Conservation (phyloP, 30 jellyfish, hydroid and myxozoan genomes). For the Aurelia coerulea region DNA sequence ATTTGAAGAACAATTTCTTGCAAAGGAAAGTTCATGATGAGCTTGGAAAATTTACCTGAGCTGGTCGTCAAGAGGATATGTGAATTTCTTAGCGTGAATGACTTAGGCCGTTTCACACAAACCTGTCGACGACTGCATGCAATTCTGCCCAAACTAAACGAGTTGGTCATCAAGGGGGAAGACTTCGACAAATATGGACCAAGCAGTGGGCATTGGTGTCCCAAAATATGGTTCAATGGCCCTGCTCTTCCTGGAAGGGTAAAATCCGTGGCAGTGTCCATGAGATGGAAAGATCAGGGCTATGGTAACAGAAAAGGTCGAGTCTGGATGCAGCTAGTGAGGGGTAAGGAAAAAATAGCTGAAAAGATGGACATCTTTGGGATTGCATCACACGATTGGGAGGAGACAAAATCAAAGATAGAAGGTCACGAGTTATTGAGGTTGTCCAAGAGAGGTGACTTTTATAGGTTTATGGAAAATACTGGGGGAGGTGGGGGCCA, state of each 20-base stretch:
- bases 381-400: background rate
- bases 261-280: background rate
- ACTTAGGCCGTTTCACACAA: too few species aligned
- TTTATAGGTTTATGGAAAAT: background rate
- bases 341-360: background rate
- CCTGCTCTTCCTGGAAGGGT: background rate
- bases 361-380: background rate
- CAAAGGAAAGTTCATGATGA: too few species aligned
- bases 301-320: background rate
- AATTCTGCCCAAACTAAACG: too few species aligned
- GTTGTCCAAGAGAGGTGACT: background rate
- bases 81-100: too few species aligned
- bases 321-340: background rate
- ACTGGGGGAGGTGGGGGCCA: slow-evolving; percentile 13
- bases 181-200: too few species aligned
- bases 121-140: too few species aligned
- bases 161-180: too few species aligned
- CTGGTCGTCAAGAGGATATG: too few species aligned
- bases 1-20: too few species aligned
- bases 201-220: background rate
- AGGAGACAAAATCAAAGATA: background rate
- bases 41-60: too few species aligned
- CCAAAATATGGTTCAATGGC: slow-evolving; percentile 5
- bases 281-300: slow-evolving; percentile 5
- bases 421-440: background rate